Conservation (phyloP, 2,113 vertebrate species). For the Regulus satrapa region DNA sequence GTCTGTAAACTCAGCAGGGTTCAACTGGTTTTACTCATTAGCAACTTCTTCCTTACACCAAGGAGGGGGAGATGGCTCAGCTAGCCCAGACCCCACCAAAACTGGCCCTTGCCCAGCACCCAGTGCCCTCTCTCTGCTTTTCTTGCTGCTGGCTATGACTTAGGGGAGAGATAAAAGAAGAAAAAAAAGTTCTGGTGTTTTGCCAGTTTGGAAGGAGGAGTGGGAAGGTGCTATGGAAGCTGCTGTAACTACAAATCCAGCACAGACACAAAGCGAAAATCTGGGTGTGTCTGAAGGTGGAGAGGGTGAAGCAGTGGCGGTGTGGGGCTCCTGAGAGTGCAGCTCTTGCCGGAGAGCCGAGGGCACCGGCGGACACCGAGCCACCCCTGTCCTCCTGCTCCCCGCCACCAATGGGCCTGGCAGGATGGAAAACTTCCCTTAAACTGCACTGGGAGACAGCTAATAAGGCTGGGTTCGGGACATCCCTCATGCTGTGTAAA, state of each 20-base stretch:
- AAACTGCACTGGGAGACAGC: not conserved
- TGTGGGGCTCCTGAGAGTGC: not conserved
- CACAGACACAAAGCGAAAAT: not conserved
- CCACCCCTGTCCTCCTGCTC: not conserved
- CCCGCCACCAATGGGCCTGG: not conserved
- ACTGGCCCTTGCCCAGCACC: too few relatives aligned
- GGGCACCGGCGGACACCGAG: not conserved
- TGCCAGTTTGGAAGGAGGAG: not conserved
- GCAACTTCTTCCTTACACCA: not conserved
- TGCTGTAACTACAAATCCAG: not conserved
- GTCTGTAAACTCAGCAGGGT: not conserved
- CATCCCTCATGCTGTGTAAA: not conserved
- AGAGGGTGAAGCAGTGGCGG: not conserved
- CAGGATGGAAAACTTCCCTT: not conserved
- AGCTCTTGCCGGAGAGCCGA: not conserved
- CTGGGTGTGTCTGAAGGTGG: not conserved
- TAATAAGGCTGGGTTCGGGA: not conserved
- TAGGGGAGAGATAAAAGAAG: too few relatives aligned
- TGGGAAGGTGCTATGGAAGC: constrained; percentile 23
- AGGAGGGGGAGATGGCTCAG: not conserved
- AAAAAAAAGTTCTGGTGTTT: not conserved
- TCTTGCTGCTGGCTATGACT: not conserved
- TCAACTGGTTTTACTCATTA: not conserved
- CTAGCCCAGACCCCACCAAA: not conserved
- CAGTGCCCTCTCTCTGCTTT: not conserved